Evolutionary conservation across 2,797 vertebrate genomes (phyloP), one percentile per base, ranked within the genome.

Genomic region (Meriones psammophilus): DNA sequence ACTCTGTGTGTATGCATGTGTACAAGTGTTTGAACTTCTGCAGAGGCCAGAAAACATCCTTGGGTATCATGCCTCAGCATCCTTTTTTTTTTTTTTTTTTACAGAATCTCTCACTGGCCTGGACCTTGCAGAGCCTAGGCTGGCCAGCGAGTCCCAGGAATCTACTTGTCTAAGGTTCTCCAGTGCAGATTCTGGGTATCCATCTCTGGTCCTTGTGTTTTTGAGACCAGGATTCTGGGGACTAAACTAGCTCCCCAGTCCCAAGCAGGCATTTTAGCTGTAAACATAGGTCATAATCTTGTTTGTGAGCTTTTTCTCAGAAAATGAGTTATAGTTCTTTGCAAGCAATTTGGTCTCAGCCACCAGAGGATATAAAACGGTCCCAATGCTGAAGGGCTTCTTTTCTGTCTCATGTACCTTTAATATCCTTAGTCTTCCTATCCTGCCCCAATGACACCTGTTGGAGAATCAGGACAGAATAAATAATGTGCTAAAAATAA

Each of bases 401-500:
- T 76, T 76, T 66, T 46, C 87, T 66, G 42, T 89, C 42, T 66
- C 39, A 6, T 64, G 30, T 77, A 26, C 26, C 26, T 76, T 89
- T 46, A 33, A 50, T n/a, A 22, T 89, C 18, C 60, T 22, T 68
- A 20, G 8, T 36, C 66, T 54, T 69, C 28, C 68, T 28, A 17
- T n/a, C 50, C 68, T 78, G 33, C 4, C 14, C 66, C 60, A 8
- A 28, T 54, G 54, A 71, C 68, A 78, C 42, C 36, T 60, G 8
- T 64, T 54, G 46, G 60, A 93, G 62, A 64, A 36, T 10, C 3
- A 12, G 71, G 64, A 74, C 46, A 50, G 74, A 89, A 89, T 56
- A 20, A 95, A 91, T 42, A 26, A 28, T 62, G 22, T 36, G 28
- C 60, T 95, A 77, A 94, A 91, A 79, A 84, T 39, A 91, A 79